Percentiles rank a stretch among this genome's conserved stretches.
These are phyloP conservation scores for Channa striata DNA, from an alignment of 2,797 vertebrate species.

Conservation along the genomic window DNA sequence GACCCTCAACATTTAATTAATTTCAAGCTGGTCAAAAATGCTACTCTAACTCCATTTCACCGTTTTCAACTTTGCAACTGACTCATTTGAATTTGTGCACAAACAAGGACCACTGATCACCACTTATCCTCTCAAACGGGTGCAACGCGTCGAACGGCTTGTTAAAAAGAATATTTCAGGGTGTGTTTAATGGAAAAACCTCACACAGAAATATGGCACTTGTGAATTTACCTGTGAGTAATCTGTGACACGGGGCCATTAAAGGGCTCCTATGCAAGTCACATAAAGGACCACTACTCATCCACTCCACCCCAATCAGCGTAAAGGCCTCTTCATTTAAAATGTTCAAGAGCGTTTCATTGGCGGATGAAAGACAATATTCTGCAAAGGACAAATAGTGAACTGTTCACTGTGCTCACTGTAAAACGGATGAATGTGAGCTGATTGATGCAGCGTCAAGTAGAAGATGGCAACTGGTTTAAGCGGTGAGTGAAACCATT, in stretches of 20 bases:
- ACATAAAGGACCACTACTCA: constrained; percentile 51
- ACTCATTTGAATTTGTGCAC: constrained; percentile 36
- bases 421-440: constrained; percentile 3
- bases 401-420: background rate
- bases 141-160: constrained; percentile 25
- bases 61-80: constrained; percentile 36
- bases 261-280: constrained; percentile 47
- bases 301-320: constrained; percentile 65
- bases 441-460: background rate
- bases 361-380: constrained; percentile 35
- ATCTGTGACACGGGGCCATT: constrained; percentile 50
- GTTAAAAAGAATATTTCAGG: constrained; percentile 46
- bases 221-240: constrained; percentile 51
- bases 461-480: background rate
- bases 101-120: constrained; percentile 25
- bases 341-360: constrained; percentile 57
- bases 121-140: constrained; percentile 50
- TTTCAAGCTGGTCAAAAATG: constrained; percentile 40
- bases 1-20: constrained; percentile 43
- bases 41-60: constrained; percentile 38
- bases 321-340: constrained; percentile 65
- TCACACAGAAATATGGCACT: constrained; percentile 39
- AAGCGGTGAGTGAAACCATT: background rate
- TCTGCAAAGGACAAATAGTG: constrained; percentile 22
- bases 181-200: constrained; percentile 48